Percentiles rank a stretch among this genome's conserved stretches.
Evolutionary conservation across 2,113 vertebrate genomes (phyloP).

Genomic region (Pelmatolapia mariae): DNA sequence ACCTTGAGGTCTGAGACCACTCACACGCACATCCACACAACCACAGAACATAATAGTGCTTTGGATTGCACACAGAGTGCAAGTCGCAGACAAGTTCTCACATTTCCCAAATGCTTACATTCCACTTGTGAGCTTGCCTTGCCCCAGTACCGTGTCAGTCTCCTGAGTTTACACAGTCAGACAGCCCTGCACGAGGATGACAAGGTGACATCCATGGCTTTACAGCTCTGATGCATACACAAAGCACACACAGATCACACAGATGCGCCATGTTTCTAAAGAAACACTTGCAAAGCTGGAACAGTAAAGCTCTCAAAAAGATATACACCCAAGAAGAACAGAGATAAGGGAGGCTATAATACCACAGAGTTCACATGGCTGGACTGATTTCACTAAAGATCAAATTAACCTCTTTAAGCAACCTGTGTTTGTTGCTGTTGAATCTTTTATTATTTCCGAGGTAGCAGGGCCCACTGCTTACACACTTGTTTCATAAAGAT

Average conservation of each 20-base stretch:
- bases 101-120: constrained; percentile 67
- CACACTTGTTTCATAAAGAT: neutral
- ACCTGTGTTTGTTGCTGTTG: neutral
- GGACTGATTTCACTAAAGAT: neutral
- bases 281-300: constrained; percentile 8
- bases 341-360: neutral
- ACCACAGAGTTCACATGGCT: neutral
- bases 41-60: constrained; percentile 8
- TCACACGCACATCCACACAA: neutral
- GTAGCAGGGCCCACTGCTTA: neutral
- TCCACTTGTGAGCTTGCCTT: constrained; percentile 50
- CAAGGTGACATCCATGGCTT: constrained; percentile 40
- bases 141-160: constrained; percentile 26
- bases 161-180: constrained; percentile 54
- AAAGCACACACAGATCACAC: neutral
- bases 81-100: constrained; percentile 59
- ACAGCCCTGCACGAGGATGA: constrained; percentile 19
- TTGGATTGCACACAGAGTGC: constrained; percentile 27
- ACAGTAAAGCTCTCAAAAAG: neutral
- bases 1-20: constrained; percentile 1
- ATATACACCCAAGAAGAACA: neutral
- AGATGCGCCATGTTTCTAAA: neutral
- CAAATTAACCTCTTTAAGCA: neutral
- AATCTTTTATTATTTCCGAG: neutral
- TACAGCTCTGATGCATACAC: constrained; percentile 9